Base-by-base conservation (phyloP, 1,140 invertebrate species). In the Plodia interpunctella region DNA sequence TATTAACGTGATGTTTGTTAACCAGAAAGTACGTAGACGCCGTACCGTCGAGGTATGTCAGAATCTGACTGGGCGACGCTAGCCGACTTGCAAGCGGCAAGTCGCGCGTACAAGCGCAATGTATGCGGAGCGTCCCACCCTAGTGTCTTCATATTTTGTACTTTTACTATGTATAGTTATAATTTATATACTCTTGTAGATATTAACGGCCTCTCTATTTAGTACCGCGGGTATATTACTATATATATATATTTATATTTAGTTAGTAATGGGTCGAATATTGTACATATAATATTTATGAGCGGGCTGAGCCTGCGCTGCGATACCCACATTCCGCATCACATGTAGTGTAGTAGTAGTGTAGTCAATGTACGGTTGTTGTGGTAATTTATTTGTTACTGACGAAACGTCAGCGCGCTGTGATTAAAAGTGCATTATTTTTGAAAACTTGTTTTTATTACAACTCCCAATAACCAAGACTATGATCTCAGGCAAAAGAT, bases 371-470 rank as follows among this genome's bases (percentile, higher is more conserved):
- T 78, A 76, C 73, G 79, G 67, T 76, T 76, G 76, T 78, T 78
- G 71, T 76, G 74, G 60, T 82, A 72, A 77, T 75, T 83, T 82
- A 83, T 80, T 75, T 78, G 70, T 78, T 76, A 76, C 68, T 66
- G 61, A 59, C 62, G 57, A 66, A 70, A 73, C 74, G 68, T 62
- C 60, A 64, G 68, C 66, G 74, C 63, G 61, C 72, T 86, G 83
- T 83, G 80, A 82, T 81, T 82, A 82, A 83, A 83, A 75, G 76
- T 80, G 69, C 75, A 82, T 81, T 86, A 82, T 85, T 83, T 83
- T 82, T 70, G 52, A 68, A 55, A 55, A 38, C 5, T 56, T 64
- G 66, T 78, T 76, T 79, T 51, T 44, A 44, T 5, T 10, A 6
- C 15, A 44, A 2, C 2, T 6, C 38, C 38, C 10, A 0, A 44